phyloP scores from a whole-genome alignment of 2,797 vertebrate genomes.

The Liasis olivaceus region DNA sequence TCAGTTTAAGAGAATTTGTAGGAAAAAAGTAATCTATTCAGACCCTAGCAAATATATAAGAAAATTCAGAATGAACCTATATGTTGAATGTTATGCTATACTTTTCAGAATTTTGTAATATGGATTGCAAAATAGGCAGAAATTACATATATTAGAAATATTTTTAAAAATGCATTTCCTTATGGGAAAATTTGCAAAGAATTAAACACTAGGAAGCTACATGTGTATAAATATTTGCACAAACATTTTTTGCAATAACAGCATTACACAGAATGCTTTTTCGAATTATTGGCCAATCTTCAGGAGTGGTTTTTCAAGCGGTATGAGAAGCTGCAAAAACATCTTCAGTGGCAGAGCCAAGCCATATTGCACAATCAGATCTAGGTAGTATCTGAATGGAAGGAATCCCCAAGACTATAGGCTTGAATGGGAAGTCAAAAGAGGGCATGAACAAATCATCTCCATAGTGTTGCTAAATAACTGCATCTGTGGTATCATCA shows the following conservation, averaged over 20 bases:
- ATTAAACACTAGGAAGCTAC: background rate
- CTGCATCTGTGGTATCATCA: background rate
- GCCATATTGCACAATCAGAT: background rate
- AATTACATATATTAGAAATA: background rate
- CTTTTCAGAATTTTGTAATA: background rate
- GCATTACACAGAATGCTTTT: background rate
- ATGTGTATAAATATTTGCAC: background rate
- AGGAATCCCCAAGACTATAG: background rate
- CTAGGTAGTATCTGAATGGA: background rate
- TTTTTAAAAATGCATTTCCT: background rate
- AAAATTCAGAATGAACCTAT: background rate
- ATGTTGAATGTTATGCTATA: background rate
- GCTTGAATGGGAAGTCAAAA: background rate
- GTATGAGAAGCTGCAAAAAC: background rate
- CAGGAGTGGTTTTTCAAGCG: background rate
- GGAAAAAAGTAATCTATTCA: background rate
- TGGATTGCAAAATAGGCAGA: background rate
- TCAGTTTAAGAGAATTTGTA: background rate
- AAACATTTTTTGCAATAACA: background rate
- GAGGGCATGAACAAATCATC: background rate
- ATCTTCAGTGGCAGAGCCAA: background rate
- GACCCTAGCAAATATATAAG: background rate
- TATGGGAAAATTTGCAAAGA: background rate
- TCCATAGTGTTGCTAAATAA: background rate
- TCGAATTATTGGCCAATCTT: background rate